Evolutionary conservation across 1,140 invertebrate genomes (phyloP).

Genomic region (Lordiphosa clarofinis): DNA sequence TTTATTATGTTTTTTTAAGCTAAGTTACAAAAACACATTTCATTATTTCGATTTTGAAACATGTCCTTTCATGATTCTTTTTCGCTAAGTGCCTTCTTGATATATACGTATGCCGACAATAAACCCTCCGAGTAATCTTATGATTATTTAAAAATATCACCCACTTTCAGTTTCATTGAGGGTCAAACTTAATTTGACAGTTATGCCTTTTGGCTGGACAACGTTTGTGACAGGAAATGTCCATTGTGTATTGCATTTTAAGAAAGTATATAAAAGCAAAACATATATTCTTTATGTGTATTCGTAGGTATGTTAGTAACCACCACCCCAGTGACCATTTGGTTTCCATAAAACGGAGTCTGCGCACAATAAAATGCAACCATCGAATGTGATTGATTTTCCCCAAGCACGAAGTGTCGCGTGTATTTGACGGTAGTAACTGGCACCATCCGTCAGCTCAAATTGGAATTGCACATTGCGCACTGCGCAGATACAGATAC

Average conservation of each 20-base stretch:
- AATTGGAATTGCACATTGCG: conserved; percentile 15
- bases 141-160: not conserved
- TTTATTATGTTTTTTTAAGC: too few relatives aligned
- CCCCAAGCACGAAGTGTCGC: conserved; percentile 2
- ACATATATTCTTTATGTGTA: not conserved
- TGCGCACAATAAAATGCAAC: conserved; percentile 54
- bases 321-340: not conserved
- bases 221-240: conserved; percentile 3
- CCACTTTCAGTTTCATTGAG: conserved; percentile 29
- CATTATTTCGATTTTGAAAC: too few relatives aligned
- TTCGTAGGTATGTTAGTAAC: conserved; percentile 6
- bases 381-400: conserved; percentile 62
- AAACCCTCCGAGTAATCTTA: too few relatives aligned
- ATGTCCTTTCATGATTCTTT: too few relatives aligned
- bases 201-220: conserved; percentile 11
- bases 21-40: too few relatives aligned
- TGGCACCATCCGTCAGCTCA: conserved; percentile 25
- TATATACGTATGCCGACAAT: too few relatives aligned
- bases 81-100: too few relatives aligned
- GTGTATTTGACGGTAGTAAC: conserved; percentile 23
- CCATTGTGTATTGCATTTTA: conserved; percentile 4
- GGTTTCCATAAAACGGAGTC: conserved; percentile 36
- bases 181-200: conserved; percentile 29
- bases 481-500: conserved; percentile 43
- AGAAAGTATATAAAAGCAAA: conserved; percentile 22